Evolutionary conservation across 2,888 invertebrate species (phyloP), one percentile per base, ranked within the genome.

Genomic region (Scaptomyza reducta): DNA sequence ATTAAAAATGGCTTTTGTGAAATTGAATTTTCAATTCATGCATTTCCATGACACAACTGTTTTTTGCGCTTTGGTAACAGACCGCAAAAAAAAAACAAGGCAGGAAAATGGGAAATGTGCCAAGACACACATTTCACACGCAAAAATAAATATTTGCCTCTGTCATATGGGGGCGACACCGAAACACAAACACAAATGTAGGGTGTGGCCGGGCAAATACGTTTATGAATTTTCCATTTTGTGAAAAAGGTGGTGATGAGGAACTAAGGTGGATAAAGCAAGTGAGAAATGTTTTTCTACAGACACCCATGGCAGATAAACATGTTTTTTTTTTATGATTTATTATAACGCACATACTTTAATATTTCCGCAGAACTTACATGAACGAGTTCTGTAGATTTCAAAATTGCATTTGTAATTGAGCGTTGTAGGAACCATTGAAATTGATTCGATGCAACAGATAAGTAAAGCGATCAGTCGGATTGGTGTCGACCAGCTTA

Each of bases 371-470:
- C 67, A 65, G 63, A 69, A 78, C 78, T 75, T 76, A 60, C 66
- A 61, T 16, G 7, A 13, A 4, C 9, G 11, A 14, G 29, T 13
- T 6, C 13, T 47, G 40, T 53, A 31, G 2, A 16, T 6, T 2
- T 49, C n/a, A 18, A 22, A 18, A 22, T 22, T 49, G n/a, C 83
- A 93, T 94, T 77, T 94, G 94, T 89, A 95, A 91, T 84, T 95
- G 94, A 68, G 94, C 94, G 60, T 94, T 95, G 91, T 97, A 97
- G 91, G 95, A 97, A 0, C 95, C 95, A 93, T 97, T 97, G 92
- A 97, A 97, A 91, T 97, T 96, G 91, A 97, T 93, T 89, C 97
- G 87, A 74, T 91, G 90, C 27, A 91, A 91, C 40, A 92, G 89
- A 79, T 91, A 91, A 58, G 91, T 87, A 51, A 90, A 92, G 29